Base-by-base conservation (phyloP, 2,797 vertebrate genomes). In the Tragelaphus eurycerus region DNA sequence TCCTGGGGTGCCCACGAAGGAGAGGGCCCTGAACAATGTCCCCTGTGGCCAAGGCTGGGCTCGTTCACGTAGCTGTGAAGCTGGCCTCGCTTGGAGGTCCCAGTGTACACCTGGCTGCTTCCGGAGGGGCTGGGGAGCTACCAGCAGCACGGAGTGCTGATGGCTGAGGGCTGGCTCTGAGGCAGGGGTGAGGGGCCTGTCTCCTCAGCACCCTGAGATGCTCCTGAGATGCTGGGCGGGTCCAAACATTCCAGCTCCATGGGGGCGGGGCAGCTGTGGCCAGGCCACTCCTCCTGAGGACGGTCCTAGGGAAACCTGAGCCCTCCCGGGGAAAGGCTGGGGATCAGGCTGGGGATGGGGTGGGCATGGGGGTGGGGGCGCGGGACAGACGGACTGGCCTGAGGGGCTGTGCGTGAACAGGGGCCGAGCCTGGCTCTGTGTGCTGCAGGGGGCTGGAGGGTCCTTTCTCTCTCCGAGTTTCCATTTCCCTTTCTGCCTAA, bases 171-270 rank as follows among this genome's bases (percentile, higher is more conserved):
- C 78, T 78, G 78, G 92, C 74, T 74, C 95, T 4, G 27, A 43
- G 27, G 94, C 48, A 43, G n/a, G 62, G 74, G 2, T 2, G 1
- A 14, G 52, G 64, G 16, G 4, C 4, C 54, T 3, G 8, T 84
- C 88, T 67, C 90, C 76, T 88, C n/a, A 46, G 46, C 34, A 81
- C 71, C 55, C 62, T 84, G 95, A 95, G 88, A 31, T 46, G 38
- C 60, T 93, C 92, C 79, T 92, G 90, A 97, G 96, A 93, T 43
- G 59, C 85, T 29, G 83, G n/a, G 71, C 0, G 1, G 16, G 6
- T 12, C 82, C 27, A 2, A 14, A 25, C 46, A 50, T 5, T 55
- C 67, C 76, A 34, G 94, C 52, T 81, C 88, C 86, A 15, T 14
- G 0, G 79, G 17, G 60, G 3, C 5, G 0, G 74, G 17, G 74